Percentiles rank a stretch among this genome's conserved stretches.
These are phyloP conservation scores for Gobionotothen gibberifrons DNA, from an alignment of 2,797 vertebrate species.

Conservation along the genomic window DNA sequence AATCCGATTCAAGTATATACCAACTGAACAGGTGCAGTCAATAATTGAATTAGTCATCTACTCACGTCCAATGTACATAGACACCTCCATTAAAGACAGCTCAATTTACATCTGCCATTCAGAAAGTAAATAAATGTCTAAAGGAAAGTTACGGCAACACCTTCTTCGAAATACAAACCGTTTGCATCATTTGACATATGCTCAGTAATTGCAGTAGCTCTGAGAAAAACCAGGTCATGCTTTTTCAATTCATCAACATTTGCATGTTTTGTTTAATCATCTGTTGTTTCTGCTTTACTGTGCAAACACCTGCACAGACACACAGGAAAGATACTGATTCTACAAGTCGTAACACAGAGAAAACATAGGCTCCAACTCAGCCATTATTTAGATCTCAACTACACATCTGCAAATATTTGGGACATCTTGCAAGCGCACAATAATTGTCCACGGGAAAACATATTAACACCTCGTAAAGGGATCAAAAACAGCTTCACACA, in stretches of 20 bases:
- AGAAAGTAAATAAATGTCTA: slow-evolving; percentile 31
- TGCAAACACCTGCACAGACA: slow-evolving; percentile 56
- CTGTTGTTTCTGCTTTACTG: slow-evolving; percentile 41
- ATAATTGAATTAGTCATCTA: slow-evolving; percentile 28
- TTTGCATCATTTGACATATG: not conserved
- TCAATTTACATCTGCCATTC: slow-evolving; percentile 31
- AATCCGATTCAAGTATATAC: slow-evolving; percentile 30
- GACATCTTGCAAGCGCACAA: too few species aligned
- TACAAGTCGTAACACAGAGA: not conserved
- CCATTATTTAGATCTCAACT: too few species aligned
- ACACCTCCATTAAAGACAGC: slow-evolving; percentile 43
- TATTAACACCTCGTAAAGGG: too few species aligned
- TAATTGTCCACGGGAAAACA: too few species aligned
- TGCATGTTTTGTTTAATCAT: slow-evolving; percentile 53
- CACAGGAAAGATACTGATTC: slow-evolving; percentile 5
- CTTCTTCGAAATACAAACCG: slow-evolving; percentile 1
- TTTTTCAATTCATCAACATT: slow-evolving; percentile 37
- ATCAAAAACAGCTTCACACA: too few species aligned
- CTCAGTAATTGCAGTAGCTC: too few species aligned
- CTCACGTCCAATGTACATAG: slow-evolving; percentile 47
- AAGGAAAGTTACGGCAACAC: slow-evolving; percentile 9
- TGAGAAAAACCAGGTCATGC: not conserved
- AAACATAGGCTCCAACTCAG: not conserved
- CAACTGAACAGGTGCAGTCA: slow-evolving; percentile 49
- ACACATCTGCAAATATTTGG: too few species aligned